Base-by-base conservation (phyloP, 2,113 vertebrate genomes). In the Planiliza haematocheilus region DNA sequence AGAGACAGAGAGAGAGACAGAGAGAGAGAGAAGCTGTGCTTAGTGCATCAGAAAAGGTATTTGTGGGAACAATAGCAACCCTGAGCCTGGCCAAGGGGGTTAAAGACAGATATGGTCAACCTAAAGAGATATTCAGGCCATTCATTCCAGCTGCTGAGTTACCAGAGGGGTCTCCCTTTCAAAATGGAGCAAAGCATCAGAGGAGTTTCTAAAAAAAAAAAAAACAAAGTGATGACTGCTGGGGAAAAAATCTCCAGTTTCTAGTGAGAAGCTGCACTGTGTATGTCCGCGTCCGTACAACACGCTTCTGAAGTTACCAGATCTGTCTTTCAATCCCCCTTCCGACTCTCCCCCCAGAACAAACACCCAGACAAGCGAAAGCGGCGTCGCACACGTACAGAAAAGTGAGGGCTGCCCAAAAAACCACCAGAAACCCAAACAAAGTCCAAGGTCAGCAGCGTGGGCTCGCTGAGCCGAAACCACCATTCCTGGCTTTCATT, bases 381-480 rank as follows among this genome's bases (percentile, higher is more conserved):
- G 63, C 66, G 59, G 64, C 68, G 59, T 57, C 48, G 17, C 14
- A 77, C 66, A 68, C 16, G 46, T n/a, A n/a, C n/a, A n/a, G 50
- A 21, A 60, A 77, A 59, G 24, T 24, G 56, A 69, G 34, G 46
- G 52, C 58, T 73, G 76, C 75, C 79, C 72, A 67, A 86, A 70
- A 81, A 87, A 85, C 70, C 77, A 85, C 79, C 50, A 81, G 75
- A 37, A 81, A 84, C 73, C 74, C 79, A 88, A 89, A 89, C 90
- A 89, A 79, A 89, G 60, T 70, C 74, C 89, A 88, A 89, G 84
- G 86, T 88, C 79, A 86, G 83, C 64, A 74, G 71, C 83, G 52
- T 66, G 80, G 51, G 74, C 76, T 82, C 81, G 72, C 38, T 81
- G 79, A 87, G 79, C 81, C 67, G 84, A 81, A 84, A 81, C 82